A percentile compares a stretch with the other conserved stretches of the same genome.
Conservation (phyloP, 1,140 invertebrate genomes). For the Spodoptera litura region DNA sequence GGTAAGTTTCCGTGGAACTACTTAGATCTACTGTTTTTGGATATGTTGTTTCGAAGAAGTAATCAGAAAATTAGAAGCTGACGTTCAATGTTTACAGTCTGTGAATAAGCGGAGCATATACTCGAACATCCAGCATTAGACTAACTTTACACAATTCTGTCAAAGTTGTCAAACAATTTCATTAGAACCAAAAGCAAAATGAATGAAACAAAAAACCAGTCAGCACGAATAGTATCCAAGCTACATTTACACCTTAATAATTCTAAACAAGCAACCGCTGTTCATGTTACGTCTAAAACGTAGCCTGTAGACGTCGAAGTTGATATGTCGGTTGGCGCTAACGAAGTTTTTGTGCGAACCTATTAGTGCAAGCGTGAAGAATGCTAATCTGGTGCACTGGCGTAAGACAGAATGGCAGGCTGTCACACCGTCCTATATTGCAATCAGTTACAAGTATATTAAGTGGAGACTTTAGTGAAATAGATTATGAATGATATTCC, state of each 20-base stretch:
- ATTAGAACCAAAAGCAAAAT: too few relatives aligned
- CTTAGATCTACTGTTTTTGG: neutral
- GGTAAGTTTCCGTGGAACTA: neutral
- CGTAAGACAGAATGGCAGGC: constrained; percentile 18
- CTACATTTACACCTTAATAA: neutral
- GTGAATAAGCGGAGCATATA: too few relatives aligned
- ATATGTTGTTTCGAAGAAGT: neutral
- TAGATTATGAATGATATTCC: constrained; percentile 14
- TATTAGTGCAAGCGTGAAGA: constrained; percentile 35
- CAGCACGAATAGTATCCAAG: too few relatives aligned
- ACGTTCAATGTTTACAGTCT: too few relatives aligned
- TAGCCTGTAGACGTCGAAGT: constrained; percentile 9
- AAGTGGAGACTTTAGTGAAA: constrained; percentile 6
- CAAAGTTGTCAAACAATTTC: too few relatives aligned
- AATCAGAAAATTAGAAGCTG: neutral
- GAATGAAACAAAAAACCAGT: too few relatives aligned
- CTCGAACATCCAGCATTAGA: too few relatives aligned
- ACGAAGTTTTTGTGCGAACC: constrained; percentile 30
- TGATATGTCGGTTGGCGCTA: constrained; percentile 23
- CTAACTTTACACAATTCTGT: too few relatives aligned
- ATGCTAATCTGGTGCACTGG: constrained; percentile 22
- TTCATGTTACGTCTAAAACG: neutral
- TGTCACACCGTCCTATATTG: constrained; percentile 27
- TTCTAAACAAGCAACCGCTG: constrained; percentile 15
- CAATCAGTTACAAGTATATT: constrained; percentile 22